Base-by-base conservation (phyloP, 2,797 vertebrate species). In the Argentina silus region DNA sequence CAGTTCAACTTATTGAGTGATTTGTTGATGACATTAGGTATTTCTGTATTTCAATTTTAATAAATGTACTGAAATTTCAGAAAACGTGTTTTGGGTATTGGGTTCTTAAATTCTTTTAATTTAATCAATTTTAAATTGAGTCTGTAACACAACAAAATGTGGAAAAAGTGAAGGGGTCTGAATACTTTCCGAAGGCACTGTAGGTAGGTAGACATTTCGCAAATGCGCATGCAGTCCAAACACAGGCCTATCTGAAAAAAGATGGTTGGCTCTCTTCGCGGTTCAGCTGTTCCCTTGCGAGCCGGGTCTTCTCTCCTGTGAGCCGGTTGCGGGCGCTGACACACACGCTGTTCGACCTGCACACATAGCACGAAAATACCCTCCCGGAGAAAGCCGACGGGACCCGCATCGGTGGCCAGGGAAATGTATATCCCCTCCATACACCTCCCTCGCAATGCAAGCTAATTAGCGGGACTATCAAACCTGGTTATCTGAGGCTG, bases 301-400 rank as follows among this genome's bases (percentile, higher is more conserved):
- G 51, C 8, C 66, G 47, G 68, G 62, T 59, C 47, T 61, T 66
- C 67, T 73, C 75, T 67, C 89, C 85, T 80, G 86, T 68, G 80
- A 64, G 64, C 60, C 47, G 73, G 66, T 86, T 85, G 87, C 81
- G 90, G 94, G 95, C 92, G 96, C 94, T 96, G 95, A 97, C 95
- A 96, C 93, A 95, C 86, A 88, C 82, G 93, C 94, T 95, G 94
- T 77, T 93, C 93, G 95, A 96, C 96, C 95, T 97, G 94, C 93
- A 84, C 81, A 76, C 90, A 85, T 76, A 77, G 88, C 86, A 91
- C 93, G 86, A 82, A 95, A 94, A 94, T 92, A 88, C 90, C 90
- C 83, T 87, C 68, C 69, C 74, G 67, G 73, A 80, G 81, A 83
- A 77, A 85, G 87, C 85, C 82, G 72, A 76, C 71, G 75, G 82